These are phyloP conservation scores for Xestia c-nigrum DNA, from an alignment of 2,888 invertebrate genomes.

Conservation along the genomic window DNA sequence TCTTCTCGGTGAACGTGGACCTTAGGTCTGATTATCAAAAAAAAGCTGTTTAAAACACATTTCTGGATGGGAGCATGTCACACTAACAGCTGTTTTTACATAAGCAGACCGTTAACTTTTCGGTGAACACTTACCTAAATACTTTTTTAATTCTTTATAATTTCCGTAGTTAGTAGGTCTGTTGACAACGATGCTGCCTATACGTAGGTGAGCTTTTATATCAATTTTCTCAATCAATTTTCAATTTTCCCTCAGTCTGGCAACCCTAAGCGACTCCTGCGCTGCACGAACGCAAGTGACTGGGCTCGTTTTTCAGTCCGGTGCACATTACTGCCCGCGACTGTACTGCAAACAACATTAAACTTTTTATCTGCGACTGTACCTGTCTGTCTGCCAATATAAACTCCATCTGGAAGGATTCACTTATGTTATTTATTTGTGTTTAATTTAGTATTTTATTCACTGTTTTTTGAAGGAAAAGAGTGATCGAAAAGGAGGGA, in stretches of 20 bases:
- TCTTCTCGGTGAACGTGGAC: too few relatives aligned
- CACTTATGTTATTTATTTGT: conserved; percentile 26
- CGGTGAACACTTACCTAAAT: too few relatives aligned
- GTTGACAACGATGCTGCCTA: not conserved
- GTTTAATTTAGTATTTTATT: not conserved
- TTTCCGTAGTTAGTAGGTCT: not conserved
- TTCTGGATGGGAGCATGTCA: too few relatives aligned
- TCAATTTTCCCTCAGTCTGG: not conserved
- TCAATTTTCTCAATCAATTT: not conserved
- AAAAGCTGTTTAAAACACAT: too few relatives aligned
- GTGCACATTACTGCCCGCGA: conserved; percentile 74
- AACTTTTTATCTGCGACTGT: conserved; percentile 72
- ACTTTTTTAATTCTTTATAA: not conserved
- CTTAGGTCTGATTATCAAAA: too few relatives aligned
- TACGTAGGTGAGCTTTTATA: not conserved
- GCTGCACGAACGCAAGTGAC: conserved; percentile 66
- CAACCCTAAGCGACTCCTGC: conserved; percentile 49
- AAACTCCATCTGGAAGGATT: conserved; percentile 52
- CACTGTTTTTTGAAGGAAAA: not conserved
- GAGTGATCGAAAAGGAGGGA: not conserved
- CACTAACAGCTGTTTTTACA: too few relatives aligned
- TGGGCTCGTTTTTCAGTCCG: conserved; percentile 76
- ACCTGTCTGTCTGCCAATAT: conserved; percentile 49
- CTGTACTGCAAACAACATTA: conserved; percentile 77
- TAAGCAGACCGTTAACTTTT: too few relatives aligned